phyloP scores from a whole-genome alignment of 2,888 invertebrate species.

The Tenthredo amoena region DNA sequence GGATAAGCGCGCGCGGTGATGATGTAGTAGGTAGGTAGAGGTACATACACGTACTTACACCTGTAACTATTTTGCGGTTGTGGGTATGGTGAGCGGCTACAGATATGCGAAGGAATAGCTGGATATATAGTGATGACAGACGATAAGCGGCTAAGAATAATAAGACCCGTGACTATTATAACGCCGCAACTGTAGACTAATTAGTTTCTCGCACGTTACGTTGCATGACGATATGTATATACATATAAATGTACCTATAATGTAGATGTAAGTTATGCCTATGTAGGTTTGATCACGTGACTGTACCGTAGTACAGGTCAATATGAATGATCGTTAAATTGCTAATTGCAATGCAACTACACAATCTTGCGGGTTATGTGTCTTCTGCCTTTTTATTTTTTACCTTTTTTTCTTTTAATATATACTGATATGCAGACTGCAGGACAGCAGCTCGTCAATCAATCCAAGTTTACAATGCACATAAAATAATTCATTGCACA shows the following conservation, averaged over 20 bases:
- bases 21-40: background rate
- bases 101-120: background rate
- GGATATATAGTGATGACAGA: slow-evolving; percentile 20
- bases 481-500: background rate
- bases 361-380: background rate
- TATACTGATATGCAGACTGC: background rate
- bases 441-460: background rate
- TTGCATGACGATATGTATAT: background rate
- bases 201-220: slow-evolving; percentile 11
- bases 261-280: background rate
- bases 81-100: background rate
- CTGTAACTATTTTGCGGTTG: background rate
- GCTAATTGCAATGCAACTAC: background rate
- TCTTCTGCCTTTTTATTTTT: background rate
- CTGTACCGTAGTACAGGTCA: background rate
- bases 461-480: background rate
- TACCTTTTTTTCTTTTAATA: background rate
- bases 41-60: background rate
- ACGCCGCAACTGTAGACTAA: slow-evolving; percentile 18
- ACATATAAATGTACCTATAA: background rate
- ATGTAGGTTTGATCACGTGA: background rate
- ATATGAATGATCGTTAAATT: background rate
- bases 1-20: background rate
- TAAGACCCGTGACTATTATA: background rate
- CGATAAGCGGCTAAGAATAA: slow-evolving; percentile 23